phyloP scores from a whole-genome alignment of 2,888 invertebrate species.

The Rhingia rostrata region DNA sequence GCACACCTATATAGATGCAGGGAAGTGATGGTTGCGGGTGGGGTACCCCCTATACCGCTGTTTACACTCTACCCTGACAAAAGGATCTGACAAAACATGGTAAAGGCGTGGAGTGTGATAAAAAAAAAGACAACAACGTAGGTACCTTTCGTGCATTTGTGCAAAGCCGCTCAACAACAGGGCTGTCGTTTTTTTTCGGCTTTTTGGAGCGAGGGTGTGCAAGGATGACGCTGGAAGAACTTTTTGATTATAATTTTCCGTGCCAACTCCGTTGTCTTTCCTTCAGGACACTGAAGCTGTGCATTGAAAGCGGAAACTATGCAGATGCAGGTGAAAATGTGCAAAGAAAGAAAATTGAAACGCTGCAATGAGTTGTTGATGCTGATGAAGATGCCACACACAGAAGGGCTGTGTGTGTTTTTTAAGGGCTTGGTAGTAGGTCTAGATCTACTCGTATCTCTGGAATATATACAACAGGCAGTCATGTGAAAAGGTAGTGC shows the following conservation, averaged over 20 bases:
- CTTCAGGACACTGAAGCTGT: constrained; percentile 50
- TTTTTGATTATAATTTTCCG: constrained; percentile 74
- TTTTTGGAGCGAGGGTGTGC: background rate
- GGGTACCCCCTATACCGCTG: constrained; percentile 2
- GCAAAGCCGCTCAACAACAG: constrained; percentile 55
- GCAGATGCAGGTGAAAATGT: constrained; percentile 70
- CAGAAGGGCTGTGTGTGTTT: background rate
- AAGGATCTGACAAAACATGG: constrained; percentile 54
- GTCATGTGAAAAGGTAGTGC: constrained; percentile 26
- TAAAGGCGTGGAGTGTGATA: constrained; percentile 65
- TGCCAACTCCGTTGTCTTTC: constrained; percentile 72
- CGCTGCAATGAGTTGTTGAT: constrained; percentile 63
- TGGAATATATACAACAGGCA: constrained; percentile 19
- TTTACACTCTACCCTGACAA: constrained; percentile 46
- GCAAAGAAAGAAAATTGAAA: constrained; percentile 64
- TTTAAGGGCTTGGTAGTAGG: background rate
- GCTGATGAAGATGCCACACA: constrained; percentile 60
- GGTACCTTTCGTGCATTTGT: constrained; percentile 53
- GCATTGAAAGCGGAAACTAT: constrained; percentile 70
- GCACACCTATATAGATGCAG: no score
- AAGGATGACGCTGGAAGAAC: constrained; percentile 49
- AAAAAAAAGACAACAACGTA: constrained; percentile 34
- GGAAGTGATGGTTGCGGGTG: no score
- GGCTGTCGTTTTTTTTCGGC: background rate
- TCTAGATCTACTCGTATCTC: background rate